Evolutionary conservation across 2,797 vertebrate genomes (phyloP).

Genomic region (Platyrinchus mystaceus): DNA sequence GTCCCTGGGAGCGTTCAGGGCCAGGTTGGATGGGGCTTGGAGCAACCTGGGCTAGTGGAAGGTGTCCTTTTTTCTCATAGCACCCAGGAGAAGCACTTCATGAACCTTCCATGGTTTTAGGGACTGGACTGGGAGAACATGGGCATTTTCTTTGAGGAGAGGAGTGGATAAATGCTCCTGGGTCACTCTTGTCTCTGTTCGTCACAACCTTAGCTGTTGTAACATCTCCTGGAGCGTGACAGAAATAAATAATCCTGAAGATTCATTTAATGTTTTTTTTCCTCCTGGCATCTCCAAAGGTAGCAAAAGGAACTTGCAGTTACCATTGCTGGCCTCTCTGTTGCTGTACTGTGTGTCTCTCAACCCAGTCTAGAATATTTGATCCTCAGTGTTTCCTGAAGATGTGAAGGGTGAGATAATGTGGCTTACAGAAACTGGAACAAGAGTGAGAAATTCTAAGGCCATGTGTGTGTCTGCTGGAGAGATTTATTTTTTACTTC

Average conservation of each 20-base stretch:
- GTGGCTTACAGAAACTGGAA: not conserved
- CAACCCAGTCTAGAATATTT: not conserved
- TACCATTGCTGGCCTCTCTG: not conserved
- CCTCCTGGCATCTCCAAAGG: not conserved
- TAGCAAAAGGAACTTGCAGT: not conserved
- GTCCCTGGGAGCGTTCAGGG: not conserved
- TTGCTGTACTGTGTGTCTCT: not conserved
- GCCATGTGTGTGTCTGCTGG: not conserved
- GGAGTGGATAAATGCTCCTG: not conserved
- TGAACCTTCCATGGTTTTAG: not conserved
- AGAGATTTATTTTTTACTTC: not conserved
- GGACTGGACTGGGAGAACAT: not conserved
- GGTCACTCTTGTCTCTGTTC: not conserved
- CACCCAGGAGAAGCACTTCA: not conserved
- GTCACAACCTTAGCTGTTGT: not conserved
- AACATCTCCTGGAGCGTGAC: not conserved
- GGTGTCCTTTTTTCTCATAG: not conserved
- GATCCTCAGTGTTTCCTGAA: not conserved
- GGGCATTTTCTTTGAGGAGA: not conserved
- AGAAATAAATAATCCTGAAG: not conserved
- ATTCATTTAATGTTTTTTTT: not conserved
- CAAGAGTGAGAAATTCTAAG: constrained; percentile 19
- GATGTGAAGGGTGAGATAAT: not conserved
- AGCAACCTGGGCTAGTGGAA: not conserved
- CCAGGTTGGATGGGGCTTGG: not conserved